Evolutionary conservation across 2,113 vertebrate genomes (phyloP), one percentile per base, ranked within the genome.

Genomic region (Coregonus clupeaformis): DNA sequence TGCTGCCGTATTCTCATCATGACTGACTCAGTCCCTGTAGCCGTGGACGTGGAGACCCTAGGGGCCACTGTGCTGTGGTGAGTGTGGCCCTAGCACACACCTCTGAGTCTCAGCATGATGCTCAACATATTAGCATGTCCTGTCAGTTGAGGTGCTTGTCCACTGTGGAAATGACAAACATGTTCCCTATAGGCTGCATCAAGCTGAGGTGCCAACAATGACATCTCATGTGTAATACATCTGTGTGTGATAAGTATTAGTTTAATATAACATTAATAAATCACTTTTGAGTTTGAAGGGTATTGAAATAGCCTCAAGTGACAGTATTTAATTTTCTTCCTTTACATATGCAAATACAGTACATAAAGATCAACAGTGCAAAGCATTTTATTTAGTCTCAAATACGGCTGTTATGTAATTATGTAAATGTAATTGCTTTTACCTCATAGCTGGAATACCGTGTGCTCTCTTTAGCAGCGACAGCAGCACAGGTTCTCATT

Each of bases 361-460:
- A 74, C n/a, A 14, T 20, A 20, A 71, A 68, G 65, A 57, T 36
- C 16, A 68, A 52, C 22, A 49, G 71, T 76, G 67, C 22, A 76
- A 73, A 69, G 36, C 59, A 73, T 82, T 85, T 80, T 16, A 82
- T 76, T 82, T 76, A 2, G 66, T 84, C 84, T 77, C 72, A 79
- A 77, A 73, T n/a, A 0, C 22, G 36, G 9, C 36, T 42, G 36
- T 42, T 42, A 42, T 42, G 36, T 42, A 42, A 75, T 86, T 69
- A 75, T 80, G 69, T 75, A 82, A 83, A 86, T 82, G 81, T 52
- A 77, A 84, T 82, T 9, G 0, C n/a, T 2, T 7, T 47, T 65
- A 60, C 70, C 65, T 73, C 32, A 69, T 59, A 74, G 68, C 64
- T 78, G 57, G 82, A 77, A 73, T 75, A 57, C 12, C 30, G 32